A percentile compares a stretch with the other conserved stretches of the same genome.
Evolutionary conservation across 2,888 invertebrate genomes (phyloP).

Genomic region (Troides helena): DNA sequence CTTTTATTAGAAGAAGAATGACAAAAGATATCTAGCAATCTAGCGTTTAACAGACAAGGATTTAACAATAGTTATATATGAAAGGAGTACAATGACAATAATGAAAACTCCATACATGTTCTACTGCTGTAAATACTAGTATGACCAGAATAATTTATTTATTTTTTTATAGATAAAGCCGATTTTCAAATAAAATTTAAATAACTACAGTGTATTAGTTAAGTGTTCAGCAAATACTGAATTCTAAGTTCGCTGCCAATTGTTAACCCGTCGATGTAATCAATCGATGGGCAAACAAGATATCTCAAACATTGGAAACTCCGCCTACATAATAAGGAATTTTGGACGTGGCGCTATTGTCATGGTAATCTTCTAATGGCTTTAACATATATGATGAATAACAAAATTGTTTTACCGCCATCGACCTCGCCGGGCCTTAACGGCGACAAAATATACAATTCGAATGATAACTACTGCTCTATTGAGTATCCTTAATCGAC

Average conservation of each 20-base stretch:
- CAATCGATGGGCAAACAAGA: conserved; percentile 3
- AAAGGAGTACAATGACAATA: too few relatives aligned
- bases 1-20: too few relatives aligned
- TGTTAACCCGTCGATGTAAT: neutral
- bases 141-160: too few relatives aligned
- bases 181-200: neutral
- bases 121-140: too few relatives aligned
- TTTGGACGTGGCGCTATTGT: conserved; percentile 24
- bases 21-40: too few relatives aligned
- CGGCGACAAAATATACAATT: conserved; percentile 7
- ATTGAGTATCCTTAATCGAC: neutral
- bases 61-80: too few relatives aligned
- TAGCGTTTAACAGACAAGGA: too few relatives aligned
- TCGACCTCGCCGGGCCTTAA: conserved; percentile 3
- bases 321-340: conserved; percentile 24
- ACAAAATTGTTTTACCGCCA: conserved; percentile 6
- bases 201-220: neutral
- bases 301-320: conserved; percentile 5
- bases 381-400: conserved; percentile 13
- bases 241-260: neutral
- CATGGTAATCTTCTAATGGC: conserved; percentile 24
- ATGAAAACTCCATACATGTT: too few relatives aligned
- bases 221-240: neutral
- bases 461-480: neutral
- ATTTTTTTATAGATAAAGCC: neutral